Conservation (phyloP, 1,140 invertebrate species). For the Drosophila parabipectinata region DNA sequence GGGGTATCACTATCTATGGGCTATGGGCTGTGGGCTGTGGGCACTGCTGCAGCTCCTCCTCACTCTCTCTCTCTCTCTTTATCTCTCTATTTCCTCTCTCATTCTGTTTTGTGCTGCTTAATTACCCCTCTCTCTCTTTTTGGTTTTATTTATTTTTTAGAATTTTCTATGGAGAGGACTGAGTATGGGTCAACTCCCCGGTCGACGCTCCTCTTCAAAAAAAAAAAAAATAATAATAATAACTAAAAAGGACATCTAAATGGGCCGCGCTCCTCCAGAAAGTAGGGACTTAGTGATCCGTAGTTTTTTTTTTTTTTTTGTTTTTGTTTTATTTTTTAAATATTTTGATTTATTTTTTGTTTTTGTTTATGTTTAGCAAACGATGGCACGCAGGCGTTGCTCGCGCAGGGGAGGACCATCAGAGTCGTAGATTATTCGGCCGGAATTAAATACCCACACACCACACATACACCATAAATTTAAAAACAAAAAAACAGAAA, state of each 20-base stretch:
- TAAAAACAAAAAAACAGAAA: background rate
- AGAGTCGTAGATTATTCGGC: background rate
- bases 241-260: background rate
- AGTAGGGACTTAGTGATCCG: background rate
- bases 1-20: background rate
- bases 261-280: constrained; percentile 3
- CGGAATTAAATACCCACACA: background rate
- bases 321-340: background rate
- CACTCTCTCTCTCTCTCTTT: background rate
- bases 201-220: background rate
- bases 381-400: constrained; percentile 4
- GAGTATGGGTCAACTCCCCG: constrained; percentile 9
- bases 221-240: background rate
- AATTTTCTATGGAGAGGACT: constrained; percentile 68
- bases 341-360: constrained; percentile 1
- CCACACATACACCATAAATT: constrained; percentile 1
- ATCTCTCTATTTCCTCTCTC: background rate
- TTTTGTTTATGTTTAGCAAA: background rate
- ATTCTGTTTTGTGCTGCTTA: background rate
- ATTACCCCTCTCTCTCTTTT: background rate
- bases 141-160: constrained; percentile 19
- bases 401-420: background rate
- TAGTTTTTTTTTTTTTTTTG: background rate
- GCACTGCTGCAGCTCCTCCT: background rate
- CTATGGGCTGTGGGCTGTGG: background rate